These are phyloP conservation scores for Myiotriccus ornatus DNA, from an alignment of 2,797 vertebrate genomes.

Conservation along the genomic window DNA sequence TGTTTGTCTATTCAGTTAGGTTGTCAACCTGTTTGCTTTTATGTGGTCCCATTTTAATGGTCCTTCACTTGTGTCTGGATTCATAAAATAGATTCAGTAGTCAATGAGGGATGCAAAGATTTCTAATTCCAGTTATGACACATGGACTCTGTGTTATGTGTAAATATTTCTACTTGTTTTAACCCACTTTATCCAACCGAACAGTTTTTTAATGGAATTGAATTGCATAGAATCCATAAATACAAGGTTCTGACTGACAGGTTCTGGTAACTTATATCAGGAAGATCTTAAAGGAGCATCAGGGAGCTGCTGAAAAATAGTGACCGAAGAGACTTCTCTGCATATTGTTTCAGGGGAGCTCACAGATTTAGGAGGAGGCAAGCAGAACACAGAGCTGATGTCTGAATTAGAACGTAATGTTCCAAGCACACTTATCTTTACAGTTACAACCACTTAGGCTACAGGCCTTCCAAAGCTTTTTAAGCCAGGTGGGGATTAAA, in stretches of 20 bases:
- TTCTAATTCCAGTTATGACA: background rate
- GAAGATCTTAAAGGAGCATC: background rate
- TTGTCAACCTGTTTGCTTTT: background rate
- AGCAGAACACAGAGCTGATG: background rate
- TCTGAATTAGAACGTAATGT: background rate
- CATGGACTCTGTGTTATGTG: background rate
- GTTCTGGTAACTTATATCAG: background rate
- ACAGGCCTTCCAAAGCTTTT: background rate
- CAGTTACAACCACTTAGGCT: background rate
- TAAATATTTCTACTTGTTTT: background rate
- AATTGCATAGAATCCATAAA: background rate
- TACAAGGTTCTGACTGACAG: background rate
- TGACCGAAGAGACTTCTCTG: background rate
- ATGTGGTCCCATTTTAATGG: background rate
- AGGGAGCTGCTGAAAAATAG: background rate
- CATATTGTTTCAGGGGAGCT: background rate
- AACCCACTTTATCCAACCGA: background rate
- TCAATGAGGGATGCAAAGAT: background rate
- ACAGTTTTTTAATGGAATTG: background rate
- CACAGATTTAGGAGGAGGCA: background rate
- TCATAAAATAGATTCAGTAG: background rate
- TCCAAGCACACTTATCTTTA: background rate
- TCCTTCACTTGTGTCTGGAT: background rate
- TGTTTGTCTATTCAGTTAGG: background rate
- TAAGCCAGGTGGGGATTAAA: background rate